These are phyloP conservation scores for Telmatochromis sp. DNA, from an alignment of 2,113 vertebrate genomes.

Conservation along the genomic window DNA sequence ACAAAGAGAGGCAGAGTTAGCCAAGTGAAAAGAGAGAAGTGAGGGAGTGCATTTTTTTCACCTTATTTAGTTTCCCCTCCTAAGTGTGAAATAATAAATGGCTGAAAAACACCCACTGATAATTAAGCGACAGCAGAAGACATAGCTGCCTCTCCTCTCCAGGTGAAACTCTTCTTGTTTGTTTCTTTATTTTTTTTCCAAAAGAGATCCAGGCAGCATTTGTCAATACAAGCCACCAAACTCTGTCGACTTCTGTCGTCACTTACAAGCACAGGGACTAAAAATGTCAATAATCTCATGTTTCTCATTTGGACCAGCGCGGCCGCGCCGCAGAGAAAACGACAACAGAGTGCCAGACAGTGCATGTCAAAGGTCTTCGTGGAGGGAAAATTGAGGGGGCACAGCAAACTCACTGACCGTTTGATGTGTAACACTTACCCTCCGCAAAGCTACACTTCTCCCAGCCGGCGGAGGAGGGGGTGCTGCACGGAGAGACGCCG, in stretches of 20 bases:
- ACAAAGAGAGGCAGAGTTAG: not conserved
- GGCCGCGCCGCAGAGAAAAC: not conserved
- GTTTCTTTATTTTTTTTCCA: not conserved
- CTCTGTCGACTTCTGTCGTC: not conserved
- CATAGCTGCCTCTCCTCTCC: not conserved
- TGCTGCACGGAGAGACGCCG: slow-evolving; percentile 58
- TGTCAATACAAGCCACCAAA: not conserved
- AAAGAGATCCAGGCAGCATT: not conserved
- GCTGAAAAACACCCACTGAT: not conserved
- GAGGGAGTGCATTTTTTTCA: not conserved
- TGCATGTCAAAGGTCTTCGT: not conserved
- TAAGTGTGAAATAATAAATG: not conserved
- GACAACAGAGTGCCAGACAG: not conserved
- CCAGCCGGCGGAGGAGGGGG: slow-evolving; percentile 49
- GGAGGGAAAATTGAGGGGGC: not conserved
- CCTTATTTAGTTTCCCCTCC: not conserved
- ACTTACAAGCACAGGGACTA: not conserved
- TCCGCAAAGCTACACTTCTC: slow-evolving; percentile 70
- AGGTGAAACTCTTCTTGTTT: not conserved
- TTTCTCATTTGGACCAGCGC: not conserved
- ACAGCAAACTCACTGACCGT: not conserved
- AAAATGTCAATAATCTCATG: slow-evolving; percentile 18
- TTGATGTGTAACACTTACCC: slow-evolving; percentile 56
- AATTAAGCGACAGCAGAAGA: not conserved
- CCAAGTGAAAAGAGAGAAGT: slow-evolving; percentile 5